Percentiles rank a stretch among this genome's conserved stretches.
These are phyloP conservation scores for Acridotheres tristis DNA, from an alignment of 2,797 vertebrate genomes.

Conservation along the genomic window DNA sequence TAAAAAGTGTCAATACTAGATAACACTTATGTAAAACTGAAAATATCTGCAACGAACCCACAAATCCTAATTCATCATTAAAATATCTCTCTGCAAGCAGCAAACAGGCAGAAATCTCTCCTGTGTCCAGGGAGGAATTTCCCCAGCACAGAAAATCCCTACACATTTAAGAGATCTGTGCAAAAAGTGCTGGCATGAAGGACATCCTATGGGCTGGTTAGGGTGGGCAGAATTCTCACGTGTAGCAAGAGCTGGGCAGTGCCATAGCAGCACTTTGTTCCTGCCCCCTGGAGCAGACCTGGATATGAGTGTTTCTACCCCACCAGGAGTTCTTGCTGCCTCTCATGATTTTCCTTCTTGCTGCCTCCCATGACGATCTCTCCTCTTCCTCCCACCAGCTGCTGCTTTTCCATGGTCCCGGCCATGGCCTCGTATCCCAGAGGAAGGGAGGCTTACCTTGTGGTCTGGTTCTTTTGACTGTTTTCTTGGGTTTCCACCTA, in stretches of 20 bases:
- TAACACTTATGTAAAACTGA: neutral
- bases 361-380: neutral
- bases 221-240: neutral
- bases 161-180: neutral
- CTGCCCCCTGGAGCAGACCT: neutral
- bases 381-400: neutral
- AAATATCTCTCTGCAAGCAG: neutral
- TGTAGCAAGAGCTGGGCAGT: neutral
- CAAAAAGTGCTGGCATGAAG: neutral
- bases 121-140: slow-evolving; percentile 1
- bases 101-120: neutral
- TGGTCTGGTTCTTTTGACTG: neutral
- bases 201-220: neutral
- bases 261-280: neutral
- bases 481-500: neutral
- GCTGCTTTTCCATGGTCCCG: neutral
- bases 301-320: neutral
- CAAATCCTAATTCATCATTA: neutral
- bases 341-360: neutral
- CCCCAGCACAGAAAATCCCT: neutral
- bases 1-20: neutral
- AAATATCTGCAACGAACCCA: neutral
- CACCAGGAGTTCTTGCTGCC: neutral
- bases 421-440: neutral
- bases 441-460: neutral